Percentiles rank a stretch among this genome's conserved stretches.
Evolutionary conservation across 2,113 vertebrate genomes (phyloP).

Genomic region (Coryphaenoides rupestris): DNA sequence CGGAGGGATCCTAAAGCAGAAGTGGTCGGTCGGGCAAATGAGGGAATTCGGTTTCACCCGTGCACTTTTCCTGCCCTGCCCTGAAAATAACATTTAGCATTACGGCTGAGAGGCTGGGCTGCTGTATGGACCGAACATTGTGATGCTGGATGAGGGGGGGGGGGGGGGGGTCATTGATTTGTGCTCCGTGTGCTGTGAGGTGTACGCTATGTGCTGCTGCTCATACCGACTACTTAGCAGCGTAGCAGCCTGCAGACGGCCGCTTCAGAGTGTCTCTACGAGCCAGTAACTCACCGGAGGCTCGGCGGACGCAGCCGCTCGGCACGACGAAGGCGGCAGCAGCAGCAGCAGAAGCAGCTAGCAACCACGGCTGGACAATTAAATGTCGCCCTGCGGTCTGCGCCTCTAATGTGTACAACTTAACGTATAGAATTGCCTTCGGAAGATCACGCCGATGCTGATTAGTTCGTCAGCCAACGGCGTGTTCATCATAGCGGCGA

Average conservation of each 20-base stretch:
- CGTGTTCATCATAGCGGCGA: no score
- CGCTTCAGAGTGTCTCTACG: constrained; percentile 59
- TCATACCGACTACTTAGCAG: constrained; percentile 61
- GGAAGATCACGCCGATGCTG: no score
- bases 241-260: constrained; percentile 58
- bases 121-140: constrained; percentile 37
- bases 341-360: constrained; percentile 32
- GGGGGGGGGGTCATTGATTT: constrained; percentile 63
- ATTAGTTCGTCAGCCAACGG: no score
- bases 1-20: not conserved
- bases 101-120: no score
- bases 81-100: no score
- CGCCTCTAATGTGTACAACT: not conserved
- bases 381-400: constrained; percentile 16
- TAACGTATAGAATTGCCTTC: no score
- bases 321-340: constrained; percentile 55
- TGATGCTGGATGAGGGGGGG: no score
- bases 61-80: no score
- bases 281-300: constrained; percentile 59
- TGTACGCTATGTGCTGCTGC: no score
- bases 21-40: not conserved
- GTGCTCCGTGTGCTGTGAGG: constrained; percentile 48
- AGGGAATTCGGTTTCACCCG: not conserved
- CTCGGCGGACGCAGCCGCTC: constrained; percentile 44
- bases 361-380: constrained; percentile 46